These are phyloP conservation scores for Thumatha senex DNA, from an alignment of 2,888 invertebrate genomes.

Conservation along the genomic window DNA sequence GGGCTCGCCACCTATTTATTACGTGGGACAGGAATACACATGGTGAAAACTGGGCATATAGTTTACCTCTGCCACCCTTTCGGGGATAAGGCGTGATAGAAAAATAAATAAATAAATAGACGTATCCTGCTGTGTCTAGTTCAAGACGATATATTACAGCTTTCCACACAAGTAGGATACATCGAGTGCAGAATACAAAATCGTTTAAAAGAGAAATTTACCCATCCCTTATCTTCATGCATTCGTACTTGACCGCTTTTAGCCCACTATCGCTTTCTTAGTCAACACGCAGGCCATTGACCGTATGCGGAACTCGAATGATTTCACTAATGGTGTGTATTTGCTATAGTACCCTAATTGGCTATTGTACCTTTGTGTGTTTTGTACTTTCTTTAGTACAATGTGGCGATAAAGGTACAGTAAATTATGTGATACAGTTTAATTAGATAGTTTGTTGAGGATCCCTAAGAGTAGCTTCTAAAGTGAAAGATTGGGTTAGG, in stretches of 20 bases:
- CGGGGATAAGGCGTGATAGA: no score
- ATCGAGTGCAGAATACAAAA: not conserved
- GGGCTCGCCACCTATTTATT: no score
- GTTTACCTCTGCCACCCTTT: no score
- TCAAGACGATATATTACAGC: no score
- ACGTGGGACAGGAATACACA: no score
- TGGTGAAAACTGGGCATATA: no score
- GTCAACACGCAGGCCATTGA: conserved; percentile 19
- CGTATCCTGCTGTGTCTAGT: no score
- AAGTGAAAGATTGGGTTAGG: no score
- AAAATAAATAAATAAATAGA: no score
- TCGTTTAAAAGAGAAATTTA: conserved; percentile 20
- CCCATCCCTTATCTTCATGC: conserved; percentile 20
- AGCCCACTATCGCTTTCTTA: conserved; percentile 29
- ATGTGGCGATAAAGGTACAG: not conserved
- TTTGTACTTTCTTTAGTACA: conserved; percentile 6
- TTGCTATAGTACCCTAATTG: conserved; percentile 12
- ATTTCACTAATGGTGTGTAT: conserved; percentile 26
- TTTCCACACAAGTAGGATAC: no score
- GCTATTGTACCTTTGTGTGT: conserved; percentile 8
- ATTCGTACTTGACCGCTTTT: conserved; percentile 34
- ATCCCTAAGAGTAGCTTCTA: not conserved
- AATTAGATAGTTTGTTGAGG: not conserved
- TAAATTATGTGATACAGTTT: conserved; percentile 2
- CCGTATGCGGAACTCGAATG: conserved; percentile 29